phyloP scores from a whole-genome alignment of 1,140 invertebrate species.

The honey bee (Apis mellifera) region DNA sequence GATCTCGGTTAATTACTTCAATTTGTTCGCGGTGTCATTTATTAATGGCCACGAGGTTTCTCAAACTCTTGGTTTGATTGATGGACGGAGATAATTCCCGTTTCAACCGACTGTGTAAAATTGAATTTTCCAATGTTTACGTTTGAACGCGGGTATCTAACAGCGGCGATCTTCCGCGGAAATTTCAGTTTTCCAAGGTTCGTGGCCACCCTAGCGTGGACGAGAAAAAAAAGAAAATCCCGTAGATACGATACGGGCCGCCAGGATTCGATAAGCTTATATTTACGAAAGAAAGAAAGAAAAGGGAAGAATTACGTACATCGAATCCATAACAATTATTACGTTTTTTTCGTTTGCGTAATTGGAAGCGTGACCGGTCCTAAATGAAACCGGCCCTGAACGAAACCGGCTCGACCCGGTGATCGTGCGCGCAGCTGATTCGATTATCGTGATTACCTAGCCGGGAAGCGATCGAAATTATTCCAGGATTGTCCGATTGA shows the following conservation, averaged over 20 bases:
- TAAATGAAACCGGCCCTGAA: conserved; percentile 17
- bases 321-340: conserved; percentile 32
- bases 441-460: neutral
- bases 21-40: neutral
- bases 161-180: accelerated
- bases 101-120: too few relatives aligned
- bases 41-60: neutral
- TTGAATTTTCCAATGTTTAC: too few relatives aligned
- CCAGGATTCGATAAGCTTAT: neutral
- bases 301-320: neutral
- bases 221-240: neutral
- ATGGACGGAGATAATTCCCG: neutral
- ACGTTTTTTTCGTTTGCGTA: conserved; percentile 32
- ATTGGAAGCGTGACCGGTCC: conserved; percentile 40
- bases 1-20: conserved; percentile 7
- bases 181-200: conserved; percentile 37
- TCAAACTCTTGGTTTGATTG: neutral
- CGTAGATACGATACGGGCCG: neutral
- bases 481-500: neutral
- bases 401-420: neutral
- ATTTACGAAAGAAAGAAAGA: too few relatives aligned
- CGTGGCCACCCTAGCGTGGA: neutral
- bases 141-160: too few relatives aligned
- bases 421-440: conserved; percentile 27
- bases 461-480: conserved; percentile 31